Evolutionary conservation across 2,797 vertebrate species (phyloP), one percentile per base, ranked within the genome.

Genomic region (Cheirogaleus major): DNA sequence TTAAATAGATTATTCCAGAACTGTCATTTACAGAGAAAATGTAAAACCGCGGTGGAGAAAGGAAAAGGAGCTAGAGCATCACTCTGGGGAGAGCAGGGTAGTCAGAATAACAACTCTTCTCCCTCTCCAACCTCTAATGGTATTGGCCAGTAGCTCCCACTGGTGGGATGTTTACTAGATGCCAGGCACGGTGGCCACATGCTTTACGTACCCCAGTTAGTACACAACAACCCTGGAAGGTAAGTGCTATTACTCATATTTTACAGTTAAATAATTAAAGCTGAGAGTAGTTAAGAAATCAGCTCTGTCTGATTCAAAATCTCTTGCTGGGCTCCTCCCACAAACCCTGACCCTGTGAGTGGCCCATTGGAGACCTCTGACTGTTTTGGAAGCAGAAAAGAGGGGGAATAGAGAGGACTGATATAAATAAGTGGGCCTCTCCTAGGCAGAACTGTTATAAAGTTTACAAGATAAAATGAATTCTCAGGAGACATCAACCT

Each of bases 1-100:
- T 81, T 89, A 82, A 52, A 35, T 41, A 43, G 63, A 95, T 93
- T 78, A 73, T 96, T 52, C 45, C 38, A 80, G 70, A 72, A 27
- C 50, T 69, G n/a, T 11, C 50, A 22, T 48, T 70, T 69, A 73
- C 7, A 57, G 23, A 88, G 35, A 79, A 94, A 95, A 41, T n/a
- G 27, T 57, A 93, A 95, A 91, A 43, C 22, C 35, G 83, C 67
- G 4, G n/a, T 12, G 4, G 70, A 55, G 72, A 76, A 91, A 75
- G 22, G 41, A 32, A 61, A 72, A 45, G 13, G 35, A 88, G 55
- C 35, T 5, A 8, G 18, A 78, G 2, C 9, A 6, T 45, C 20
- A 14, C 32, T 80, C 22, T 59, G 11, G 48, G 22, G 32, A 38
- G 41, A 9, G 30, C 32, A 6, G 18, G 11, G 18, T 5, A 55